Percentiles rank a stretch among this genome's conserved stretches.
Conservation (phyloP, 2,797 vertebrate species). For the Syngnathus acus region DNA sequence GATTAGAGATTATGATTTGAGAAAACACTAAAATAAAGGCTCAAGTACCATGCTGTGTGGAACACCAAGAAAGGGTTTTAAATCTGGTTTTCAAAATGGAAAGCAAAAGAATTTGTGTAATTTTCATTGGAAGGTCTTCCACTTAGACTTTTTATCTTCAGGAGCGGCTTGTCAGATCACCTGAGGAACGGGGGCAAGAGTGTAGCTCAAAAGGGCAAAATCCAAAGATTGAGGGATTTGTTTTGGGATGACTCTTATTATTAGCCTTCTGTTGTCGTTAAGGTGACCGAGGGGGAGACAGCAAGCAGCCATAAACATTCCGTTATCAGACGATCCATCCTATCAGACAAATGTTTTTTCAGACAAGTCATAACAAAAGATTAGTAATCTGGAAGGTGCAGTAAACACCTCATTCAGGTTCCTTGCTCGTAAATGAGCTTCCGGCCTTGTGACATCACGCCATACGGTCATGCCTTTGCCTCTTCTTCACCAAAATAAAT, state of each 20-base stretch:
- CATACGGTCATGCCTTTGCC: constrained; percentile 8
- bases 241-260: background rate
- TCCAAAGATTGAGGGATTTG: background rate
- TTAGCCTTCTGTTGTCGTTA: constrained; percentile 19
- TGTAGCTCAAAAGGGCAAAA: too few species aligned
- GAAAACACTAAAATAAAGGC: background rate
- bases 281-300: constrained; percentile 21
- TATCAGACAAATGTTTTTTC: constrained; percentile 47
- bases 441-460: constrained; percentile 6
- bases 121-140: too few species aligned
- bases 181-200: too few species aligned
- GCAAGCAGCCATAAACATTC: constrained; percentile 46
- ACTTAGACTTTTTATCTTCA: too few species aligned
- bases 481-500: background rate
- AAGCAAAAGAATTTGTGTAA: too few species aligned
- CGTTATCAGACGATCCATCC: constrained; percentile 41
- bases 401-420: constrained; percentile 53
- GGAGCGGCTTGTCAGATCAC: too few species aligned
- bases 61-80: too few species aligned
- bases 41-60: too few species aligned
- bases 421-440: constrained; percentile 55
- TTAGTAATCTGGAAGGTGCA: constrained; percentile 22
- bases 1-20: too few species aligned
- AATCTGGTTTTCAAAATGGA: too few species aligned
- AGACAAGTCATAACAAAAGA: constrained; percentile 65